Conservation (phyloP, 2,888 invertebrate genomes). For the Heteropelma amictum region DNA sequence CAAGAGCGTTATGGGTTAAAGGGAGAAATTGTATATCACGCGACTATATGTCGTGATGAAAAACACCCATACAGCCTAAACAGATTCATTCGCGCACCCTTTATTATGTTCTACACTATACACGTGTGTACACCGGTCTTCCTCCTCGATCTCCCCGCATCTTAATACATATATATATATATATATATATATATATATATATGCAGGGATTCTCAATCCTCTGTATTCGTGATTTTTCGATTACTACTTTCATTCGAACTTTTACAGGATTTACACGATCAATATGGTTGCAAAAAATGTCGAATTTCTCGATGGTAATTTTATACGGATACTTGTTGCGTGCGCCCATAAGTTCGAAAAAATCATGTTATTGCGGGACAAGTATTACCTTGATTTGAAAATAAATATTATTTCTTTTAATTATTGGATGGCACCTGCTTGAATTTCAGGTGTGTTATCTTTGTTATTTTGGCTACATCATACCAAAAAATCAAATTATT, state of each 20-base stretch:
- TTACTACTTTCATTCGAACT: background rate
- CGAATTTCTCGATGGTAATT: no score
- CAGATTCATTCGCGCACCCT: conserved; percentile 50
- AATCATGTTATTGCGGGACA: no score
- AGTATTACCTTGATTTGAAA: no score
- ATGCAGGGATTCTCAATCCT: conserved; percentile 43
- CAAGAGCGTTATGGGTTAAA: conserved; percentile 4
- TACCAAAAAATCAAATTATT: no score
- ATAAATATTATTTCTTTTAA: no score
- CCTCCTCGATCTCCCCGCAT: conserved; percentile 28
- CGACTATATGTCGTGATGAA: conserved; percentile 11
- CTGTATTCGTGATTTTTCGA: conserved; percentile 24
- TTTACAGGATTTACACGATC: no score
- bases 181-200: background rate
- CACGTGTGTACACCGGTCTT: conserved; percentile 41
- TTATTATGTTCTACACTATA: conserved; percentile 12
- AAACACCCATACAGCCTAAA: conserved; percentile 36
- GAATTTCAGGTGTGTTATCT: no score
- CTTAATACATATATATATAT: background rate
- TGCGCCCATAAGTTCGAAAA: no score
- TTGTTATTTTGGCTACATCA: no score
- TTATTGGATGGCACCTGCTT: no score
- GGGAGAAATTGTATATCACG: conserved; percentile 41
- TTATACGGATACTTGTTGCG: no score
- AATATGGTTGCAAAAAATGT: no score